Conservation (phyloP, 1,140 invertebrate genomes). For the Calosoma granatense region DNA sequence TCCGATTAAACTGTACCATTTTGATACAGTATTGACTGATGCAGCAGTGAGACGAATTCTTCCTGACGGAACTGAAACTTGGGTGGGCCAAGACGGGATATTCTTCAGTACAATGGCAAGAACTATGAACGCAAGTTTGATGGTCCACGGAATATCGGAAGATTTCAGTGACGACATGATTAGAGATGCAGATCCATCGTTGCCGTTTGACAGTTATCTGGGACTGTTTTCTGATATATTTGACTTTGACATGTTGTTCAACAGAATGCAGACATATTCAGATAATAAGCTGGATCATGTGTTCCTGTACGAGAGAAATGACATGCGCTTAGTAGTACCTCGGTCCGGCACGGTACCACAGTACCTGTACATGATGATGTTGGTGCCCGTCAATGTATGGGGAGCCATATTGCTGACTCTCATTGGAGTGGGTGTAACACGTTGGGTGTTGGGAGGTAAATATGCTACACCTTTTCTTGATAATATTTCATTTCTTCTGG, state of each 20-base stretch:
- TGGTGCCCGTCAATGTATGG: not conserved
- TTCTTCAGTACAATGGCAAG: not conserved
- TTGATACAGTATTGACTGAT: constrained; percentile 1
- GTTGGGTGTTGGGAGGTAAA: not conserved
- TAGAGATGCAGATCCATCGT: not conserved
- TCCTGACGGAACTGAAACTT: not conserved
- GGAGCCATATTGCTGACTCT: not conserved
- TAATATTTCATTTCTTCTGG: not conserved
- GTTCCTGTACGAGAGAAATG: not conserved
- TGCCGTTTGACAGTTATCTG: not conserved
- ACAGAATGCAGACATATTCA: not conserved
- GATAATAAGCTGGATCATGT: not conserved
- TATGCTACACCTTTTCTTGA: not conserved
- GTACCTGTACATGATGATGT: not conserved
- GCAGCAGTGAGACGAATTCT: not conserved
- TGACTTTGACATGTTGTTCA: not conserved
- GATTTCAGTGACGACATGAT: not conserved
- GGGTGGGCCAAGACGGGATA: not conserved
- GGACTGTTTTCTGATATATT: not conserved
- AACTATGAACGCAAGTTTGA: not conserved
- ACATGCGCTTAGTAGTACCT: not conserved
- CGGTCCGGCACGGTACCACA: not conserved
- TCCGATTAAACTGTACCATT: not conserved
- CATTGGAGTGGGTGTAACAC: not conserved
- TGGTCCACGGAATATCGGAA: not conserved